Evolutionary conservation across 2,888 invertebrate species (phyloP), one percentile per base, ranked within the genome.

Genomic region (Aradus depressus): DNA sequence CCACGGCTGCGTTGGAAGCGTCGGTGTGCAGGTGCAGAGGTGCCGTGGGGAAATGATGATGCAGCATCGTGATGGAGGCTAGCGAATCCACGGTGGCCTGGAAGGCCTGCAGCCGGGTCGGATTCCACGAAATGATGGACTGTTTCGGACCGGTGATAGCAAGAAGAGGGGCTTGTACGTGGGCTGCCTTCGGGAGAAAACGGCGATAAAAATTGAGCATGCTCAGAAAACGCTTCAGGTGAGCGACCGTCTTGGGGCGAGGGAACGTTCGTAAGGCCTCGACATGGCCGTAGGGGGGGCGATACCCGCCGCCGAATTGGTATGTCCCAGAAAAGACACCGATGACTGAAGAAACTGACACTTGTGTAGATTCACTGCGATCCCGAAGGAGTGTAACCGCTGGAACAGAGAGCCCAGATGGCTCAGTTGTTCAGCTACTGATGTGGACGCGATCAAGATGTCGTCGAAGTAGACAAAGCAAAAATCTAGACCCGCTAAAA

Each of bases 41-140:
- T 16, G 28, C n/a, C n/a, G n/a, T n/a, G n/a, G n/a, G n/a, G n/a
- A 65, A 66, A 53, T 66, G 67, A 0, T 65, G n/a, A 60, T n/a
- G n/a, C n/a, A n/a, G n/a, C n/a, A n/a, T n/a, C n/a, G n/a, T n/a
- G n/a, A n/a, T n/a, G n/a, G n/a, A 65, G 64, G 1, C 64, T 65
- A 1, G 67, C 38, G 53, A 65, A 66, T 5, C 59, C 52, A 3
- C 62, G 51, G 1, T 25, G 49, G 50, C 25, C 18, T 38, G 35
- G 12, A 10, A 47, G 23, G 63, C 0, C 61, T n/a, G n/a, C n/a
- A n/a, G n/a, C n/a, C n/a, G n/a, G n/a, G n/a, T n/a, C n/a, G n/a
- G n/a, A n/a, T n/a, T n/a, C n/a, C n/a, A n/a, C n/a, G n/a, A n/a
- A n/a, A n/a, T n/a, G n/a, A n/a, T n/a, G n/a, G n/a, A n/a, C n/a